Percentiles rank a stretch among this genome's conserved stretches.
Conservation (phyloP, 1,140 invertebrate species). For the Diachasmimorpha longicaudata region DNA sequence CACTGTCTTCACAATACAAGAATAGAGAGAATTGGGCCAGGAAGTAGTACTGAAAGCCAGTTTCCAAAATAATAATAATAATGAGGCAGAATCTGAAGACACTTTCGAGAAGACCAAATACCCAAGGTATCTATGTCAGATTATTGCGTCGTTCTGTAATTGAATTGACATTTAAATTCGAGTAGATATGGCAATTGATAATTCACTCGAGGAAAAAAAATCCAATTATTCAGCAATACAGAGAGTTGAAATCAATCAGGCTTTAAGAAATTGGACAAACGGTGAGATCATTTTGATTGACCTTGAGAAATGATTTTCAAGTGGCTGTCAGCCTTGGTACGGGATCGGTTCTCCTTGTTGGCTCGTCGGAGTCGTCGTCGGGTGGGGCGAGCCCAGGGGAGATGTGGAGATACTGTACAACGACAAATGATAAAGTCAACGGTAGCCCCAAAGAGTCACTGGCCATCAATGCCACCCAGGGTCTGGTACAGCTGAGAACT, state of each 20-base stretch:
- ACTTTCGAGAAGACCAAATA: constrained; percentile 55
- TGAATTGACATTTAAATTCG: neutral
- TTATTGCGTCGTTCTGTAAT: neutral
- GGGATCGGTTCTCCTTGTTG: constrained; percentile 56
- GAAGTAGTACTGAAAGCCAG: constrained; percentile 23
- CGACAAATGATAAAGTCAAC: neutral
- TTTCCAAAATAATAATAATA: constrained; percentile 12
- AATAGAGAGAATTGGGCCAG: neutral
- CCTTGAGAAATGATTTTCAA: constrained; percentile 56
- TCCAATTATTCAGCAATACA: neutral
- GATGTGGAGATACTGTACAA: neutral
- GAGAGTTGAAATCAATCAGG: neutral
- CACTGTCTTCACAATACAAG: constrained; percentile 10
- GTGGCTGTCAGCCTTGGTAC: constrained; percentile 60
- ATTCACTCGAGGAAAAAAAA: neutral
- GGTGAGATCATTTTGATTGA: constrained; percentile 42
- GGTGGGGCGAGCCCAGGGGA: neutral
- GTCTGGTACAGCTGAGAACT: constrained; percentile 54
- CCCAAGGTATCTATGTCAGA: constrained; percentile 49
- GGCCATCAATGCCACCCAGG: constrained; percentile 32
- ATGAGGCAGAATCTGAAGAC: constrained; percentile 56
- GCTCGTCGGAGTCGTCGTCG: constrained; percentile 10
- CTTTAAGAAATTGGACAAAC: neutral
- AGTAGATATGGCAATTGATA: neutral
- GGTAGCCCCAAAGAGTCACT: neutral